A percentile compares a stretch with the other conserved stretches of the same genome.
These are phyloP conservation scores for Pristionchus arcanus DNA, from an alignment of 2,888 invertebrate genomes.

Conservation along the genomic window DNA sequence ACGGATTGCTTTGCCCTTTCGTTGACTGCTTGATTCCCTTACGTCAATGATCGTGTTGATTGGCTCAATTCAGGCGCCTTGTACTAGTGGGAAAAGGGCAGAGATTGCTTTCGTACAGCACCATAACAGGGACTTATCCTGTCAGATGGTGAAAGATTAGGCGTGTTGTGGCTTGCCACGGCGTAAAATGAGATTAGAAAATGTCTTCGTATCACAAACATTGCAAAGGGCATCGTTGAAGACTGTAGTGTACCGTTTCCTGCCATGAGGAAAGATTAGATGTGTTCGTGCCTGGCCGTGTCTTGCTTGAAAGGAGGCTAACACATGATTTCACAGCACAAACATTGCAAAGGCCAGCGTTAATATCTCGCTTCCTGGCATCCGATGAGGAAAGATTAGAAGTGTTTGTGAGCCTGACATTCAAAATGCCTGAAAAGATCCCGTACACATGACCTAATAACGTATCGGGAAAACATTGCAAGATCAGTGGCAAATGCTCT, in stretches of 20 bases:
- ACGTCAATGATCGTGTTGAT: neutral
- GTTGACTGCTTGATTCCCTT: neutral
- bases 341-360: too few species aligned
- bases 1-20: neutral
- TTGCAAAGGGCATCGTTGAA: too few species aligned
- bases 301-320: too few species aligned
- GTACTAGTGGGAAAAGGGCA: neutral
- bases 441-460: too few species aligned
- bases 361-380: too few species aligned
- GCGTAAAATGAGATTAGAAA: neutral
- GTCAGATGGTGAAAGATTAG: neutral
- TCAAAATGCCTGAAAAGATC: too few species aligned
- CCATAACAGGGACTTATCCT: neutral
- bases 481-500: neutral
- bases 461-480: neutral
- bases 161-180: neutral
- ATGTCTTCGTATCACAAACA: neutral
- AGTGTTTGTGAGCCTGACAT: too few species aligned
- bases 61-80: neutral
- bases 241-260: too few species aligned
- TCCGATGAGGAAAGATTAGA: too few species aligned
- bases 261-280: too few species aligned
- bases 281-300: conserved; percentile 22
- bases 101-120: too few species aligned
- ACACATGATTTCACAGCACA: too few species aligned